Conservation (phyloP, 1,140 invertebrate species). For the Drosophila funebris region DNA sequence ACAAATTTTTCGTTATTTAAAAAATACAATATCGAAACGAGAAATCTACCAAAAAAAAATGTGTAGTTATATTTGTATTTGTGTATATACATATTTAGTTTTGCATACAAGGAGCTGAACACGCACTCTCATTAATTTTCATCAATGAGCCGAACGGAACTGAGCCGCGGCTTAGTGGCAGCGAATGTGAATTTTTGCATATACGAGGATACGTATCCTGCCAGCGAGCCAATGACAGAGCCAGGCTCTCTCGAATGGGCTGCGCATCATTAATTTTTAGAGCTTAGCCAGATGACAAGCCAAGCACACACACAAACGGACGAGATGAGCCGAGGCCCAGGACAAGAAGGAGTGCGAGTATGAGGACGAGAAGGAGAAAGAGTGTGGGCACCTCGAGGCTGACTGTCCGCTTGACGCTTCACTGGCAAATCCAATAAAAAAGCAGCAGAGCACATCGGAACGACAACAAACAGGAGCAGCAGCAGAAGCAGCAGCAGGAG, state of each 20-base stretch:
- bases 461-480: slow-evolving; percentile 34
- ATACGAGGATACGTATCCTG: slow-evolving; percentile 32
- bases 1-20: slow-evolving; percentile 20
- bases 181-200: slow-evolving; percentile 77
- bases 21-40: slow-evolving; percentile 43
- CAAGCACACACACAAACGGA: slow-evolving; percentile 44
- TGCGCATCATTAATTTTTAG: slow-evolving; percentile 82
- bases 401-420: slow-evolving; percentile 47
- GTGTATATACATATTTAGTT: slow-evolving; percentile 18
- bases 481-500: not conserved
- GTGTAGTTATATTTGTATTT: slow-evolving; percentile 44
- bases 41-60: slow-evolving; percentile 46
- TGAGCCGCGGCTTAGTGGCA: slow-evolving; percentile 69
- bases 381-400: slow-evolving; percentile 32
- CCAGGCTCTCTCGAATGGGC: slow-evolving; percentile 65
- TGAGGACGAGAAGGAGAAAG: not conserved
- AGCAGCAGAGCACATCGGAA: slow-evolving; percentile 31
- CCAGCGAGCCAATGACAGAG: slow-evolving; percentile 67
- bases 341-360: not conserved
- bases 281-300: slow-evolving; percentile 80
- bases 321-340: not conserved
- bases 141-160: slow-evolving; percentile 69
- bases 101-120: slow-evolving; percentile 55
- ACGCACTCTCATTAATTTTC: slow-evolving; percentile 81
- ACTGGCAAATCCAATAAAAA: slow-evolving; percentile 60